Evolutionary conservation across 92 coral and sea anemone genomes (phyloP), one percentile per base, ranked within the genome.

Genomic region (Paramuricea clavata): DNA sequence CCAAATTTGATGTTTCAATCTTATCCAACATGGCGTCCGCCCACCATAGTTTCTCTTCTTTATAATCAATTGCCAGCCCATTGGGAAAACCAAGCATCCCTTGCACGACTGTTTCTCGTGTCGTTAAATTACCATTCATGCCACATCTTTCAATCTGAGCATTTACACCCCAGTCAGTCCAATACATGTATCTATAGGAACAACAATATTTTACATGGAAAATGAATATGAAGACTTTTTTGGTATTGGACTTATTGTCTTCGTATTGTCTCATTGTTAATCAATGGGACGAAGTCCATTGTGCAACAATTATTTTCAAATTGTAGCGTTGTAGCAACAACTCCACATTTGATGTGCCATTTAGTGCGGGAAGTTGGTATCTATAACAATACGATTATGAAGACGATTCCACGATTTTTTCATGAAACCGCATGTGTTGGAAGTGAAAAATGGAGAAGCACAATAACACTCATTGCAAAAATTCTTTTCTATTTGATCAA

Each of bases 141-240:
- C 73, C 94, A 10, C 96, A 93, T 62, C 94, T 87, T 74, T 95
- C 98, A 25, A 95, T 91, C 81, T 94, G 94, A 5, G 98, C 93
- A 28, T 82, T 49, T 21, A 82, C 81, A 34, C 98, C 98, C 98
- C 98, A 95, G 69, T 95, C 98, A 0, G 98, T 92, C 98, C 98
- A 95, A 78, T 94, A 95, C 92, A 95, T 85, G 49, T 85, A 88
- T 42, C 98, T 95, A 68, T 25, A 30, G 0, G 3, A 50, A 50
- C 2, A 16, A 54, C 3, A 54, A 5, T 54, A 19, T 2, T 10
- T 3, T 10, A 3, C 62, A 21, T 54, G 3, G 19, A 54, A 19
- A 10, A 12, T 19, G 2, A 50, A 47, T n/a, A n/a, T n/a, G 13
- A 12, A 47, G 13, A 15, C 13, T 6, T 47, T 17, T 1, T 15